Conservation (phyloP, 2,888 invertebrate species). For the Sipha maydis region DNA sequence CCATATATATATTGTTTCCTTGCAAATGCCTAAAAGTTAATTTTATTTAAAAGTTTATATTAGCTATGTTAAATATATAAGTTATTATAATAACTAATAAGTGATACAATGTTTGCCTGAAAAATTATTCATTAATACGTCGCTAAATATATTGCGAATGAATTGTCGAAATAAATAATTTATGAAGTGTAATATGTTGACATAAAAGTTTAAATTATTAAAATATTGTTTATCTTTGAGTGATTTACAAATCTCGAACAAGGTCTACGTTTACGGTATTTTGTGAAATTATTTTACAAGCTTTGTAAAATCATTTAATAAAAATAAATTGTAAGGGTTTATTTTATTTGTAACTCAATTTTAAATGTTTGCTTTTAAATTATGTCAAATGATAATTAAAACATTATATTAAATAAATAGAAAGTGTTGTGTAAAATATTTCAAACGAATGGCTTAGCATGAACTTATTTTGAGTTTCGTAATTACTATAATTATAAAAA, state of each 20-base stretch:
- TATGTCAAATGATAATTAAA: not conserved
- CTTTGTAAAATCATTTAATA: not conserved
- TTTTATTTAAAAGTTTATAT: not conserved
- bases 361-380: not conserved
- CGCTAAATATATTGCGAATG: no score
- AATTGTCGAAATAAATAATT: no score
- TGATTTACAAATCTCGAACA: not conserved
- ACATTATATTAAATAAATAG: not conserved
- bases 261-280: not conserved
- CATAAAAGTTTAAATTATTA: no score
- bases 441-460: not conserved
- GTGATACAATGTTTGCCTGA: no score
- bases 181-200: no score
- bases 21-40: constrained; percentile 66
- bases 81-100: no score
- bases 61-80: no score
- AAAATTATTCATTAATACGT: no score
- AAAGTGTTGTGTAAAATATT: constrained; percentile 11
- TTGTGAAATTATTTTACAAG: not conserved
- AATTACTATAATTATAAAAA: constrained; percentile 8
- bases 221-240: no score
- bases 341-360: not conserved
- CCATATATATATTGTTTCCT: constrained; percentile 66
- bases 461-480: not conserved
- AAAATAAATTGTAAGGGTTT: not conserved